Conservation (phyloP, 2,888 invertebrate genomes). For the Campaea margaritaria region DNA sequence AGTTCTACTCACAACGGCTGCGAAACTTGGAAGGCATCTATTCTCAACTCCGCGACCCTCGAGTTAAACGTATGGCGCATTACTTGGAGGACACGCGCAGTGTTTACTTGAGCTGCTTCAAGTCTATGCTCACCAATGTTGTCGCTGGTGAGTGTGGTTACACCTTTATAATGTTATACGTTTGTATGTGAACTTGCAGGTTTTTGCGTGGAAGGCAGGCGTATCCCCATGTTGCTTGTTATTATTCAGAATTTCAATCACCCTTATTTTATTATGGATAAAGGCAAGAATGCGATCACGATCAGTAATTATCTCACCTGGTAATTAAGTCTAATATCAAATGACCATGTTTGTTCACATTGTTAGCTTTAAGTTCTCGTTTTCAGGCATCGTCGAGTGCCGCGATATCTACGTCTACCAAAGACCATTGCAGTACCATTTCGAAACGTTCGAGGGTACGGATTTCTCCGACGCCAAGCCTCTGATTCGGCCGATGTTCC, state of each 20-base stretch:
- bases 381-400: conserved; percentile 90
- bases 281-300: too few relatives aligned
- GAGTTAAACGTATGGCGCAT: conserved; percentile 93
- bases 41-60: conserved; percentile 92
- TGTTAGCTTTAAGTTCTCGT: neutral
- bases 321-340: too few relatives aligned
- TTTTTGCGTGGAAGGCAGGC: too few relatives aligned
- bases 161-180: neutral
- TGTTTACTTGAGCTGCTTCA: conserved; percentile 91
- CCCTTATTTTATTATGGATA: too few relatives aligned
- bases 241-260: too few relatives aligned
- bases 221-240: too few relatives aligned
- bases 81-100: conserved; percentile 92
- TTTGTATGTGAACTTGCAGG: too few relatives aligned
- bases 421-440: conserved; percentile 88
- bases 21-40: conserved; percentile 94
- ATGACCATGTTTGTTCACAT: too few relatives aligned
- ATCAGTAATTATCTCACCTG: too few relatives aligned
- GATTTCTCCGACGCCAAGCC: conserved; percentile 87
- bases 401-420: conserved; percentile 93
- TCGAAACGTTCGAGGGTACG: conserved; percentile 89
- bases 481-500: conserved; percentile 89
- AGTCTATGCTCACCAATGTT: conserved; percentile 91
- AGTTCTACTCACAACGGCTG: conserved; percentile 92
- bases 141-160: conserved; percentile 86